Evolutionary conservation across 2,113 vertebrate species (phyloP).

Genomic region (Pipra filicauda): DNA sequence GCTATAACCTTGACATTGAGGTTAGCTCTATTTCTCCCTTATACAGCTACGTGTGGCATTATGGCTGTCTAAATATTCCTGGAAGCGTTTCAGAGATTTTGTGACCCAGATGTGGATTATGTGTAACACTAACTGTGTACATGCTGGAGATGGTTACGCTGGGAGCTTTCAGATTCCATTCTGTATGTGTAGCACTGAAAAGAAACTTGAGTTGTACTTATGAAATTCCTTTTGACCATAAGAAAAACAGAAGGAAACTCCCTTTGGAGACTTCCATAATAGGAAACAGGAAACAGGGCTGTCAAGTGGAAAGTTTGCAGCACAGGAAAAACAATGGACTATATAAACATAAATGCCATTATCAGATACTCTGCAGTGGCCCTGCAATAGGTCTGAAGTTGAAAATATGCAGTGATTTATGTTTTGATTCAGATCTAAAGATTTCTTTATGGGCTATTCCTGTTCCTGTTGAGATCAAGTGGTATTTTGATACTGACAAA

Average conservation of each 20-base stretch:
- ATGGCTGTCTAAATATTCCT: conserved; percentile 51
- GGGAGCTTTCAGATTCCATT: conserved; percentile 55
- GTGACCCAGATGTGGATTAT: conserved; percentile 63
- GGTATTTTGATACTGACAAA: conserved; percentile 25
- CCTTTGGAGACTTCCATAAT: conserved; percentile 55
- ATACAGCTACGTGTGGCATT: conserved; percentile 7
- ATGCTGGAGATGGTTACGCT: conserved; percentile 35
- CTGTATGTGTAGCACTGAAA: conserved; percentile 41
- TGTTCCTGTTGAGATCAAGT: conserved; percentile 23
- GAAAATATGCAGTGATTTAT: conserved; percentile 56
- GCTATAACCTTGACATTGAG: conserved; percentile 24
- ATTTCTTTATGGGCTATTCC: conserved; percentile 24
- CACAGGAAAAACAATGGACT: conserved; percentile 58
- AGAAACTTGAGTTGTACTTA: conserved; percentile 55
- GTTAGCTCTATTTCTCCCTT: conserved; percentile 31
- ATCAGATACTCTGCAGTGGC: conserved; percentile 44
- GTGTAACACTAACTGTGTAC: conserved; percentile 45
- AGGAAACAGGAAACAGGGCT: conserved; percentile 57
- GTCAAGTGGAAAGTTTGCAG: conserved; percentile 53
- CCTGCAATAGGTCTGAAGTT: conserved; percentile 36
- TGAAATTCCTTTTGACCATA: conserved; percentile 57
- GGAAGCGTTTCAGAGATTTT: conserved; percentile 40
- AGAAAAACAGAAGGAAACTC: conserved; percentile 59
- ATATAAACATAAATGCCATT: conserved; percentile 48
- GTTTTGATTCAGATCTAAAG: conserved; percentile 48